Evolutionary conservation across 2,797 vertebrate genomes (phyloP), one percentile per base, ranked within the genome.

Genomic region (Yasuhikotakia modesta): DNA sequence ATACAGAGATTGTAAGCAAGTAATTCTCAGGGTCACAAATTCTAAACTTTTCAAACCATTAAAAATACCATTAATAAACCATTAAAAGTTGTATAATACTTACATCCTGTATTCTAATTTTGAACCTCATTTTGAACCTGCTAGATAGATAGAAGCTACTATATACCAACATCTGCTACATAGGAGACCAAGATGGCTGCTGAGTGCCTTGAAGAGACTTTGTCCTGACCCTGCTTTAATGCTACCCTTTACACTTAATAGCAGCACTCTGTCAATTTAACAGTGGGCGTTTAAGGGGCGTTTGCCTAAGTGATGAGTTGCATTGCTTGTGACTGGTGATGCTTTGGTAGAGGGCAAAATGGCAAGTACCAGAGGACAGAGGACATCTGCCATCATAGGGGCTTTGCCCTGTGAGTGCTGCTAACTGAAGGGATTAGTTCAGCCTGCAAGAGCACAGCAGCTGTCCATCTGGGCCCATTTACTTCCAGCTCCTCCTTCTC

Each of bases 381-480:
- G 67, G 63, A 78, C 76, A 70, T 80, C 79, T 85, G 84, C 64
- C 73, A 68, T 70, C 58, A 69, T 72, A 82, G 70, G 68, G 73
- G 63, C 46, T 76, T 52, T 75, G 63, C 65, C 79, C 67, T 83
- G 50, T 74, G 69, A 70, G 27, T 64, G 19, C 35, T 52, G 53
- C 70, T 78, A 82, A 73, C 73, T 27, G 13, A 67, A 84, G 46
- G 77, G 81, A 88, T 87, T 85, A 86, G 85, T 86, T 72, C 87
- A 83, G 79, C 70, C 27, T 10, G 70, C 74, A 73, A 77, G 27
- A 14, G 82, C 39, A 83, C 76, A 87, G 80, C 83, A 87, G 83
- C 86, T 68, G 82, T 82, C 88, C 86, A 86, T 90, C 86, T 90
- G 87, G 82, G 74, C 82, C 48, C n/a, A 43, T 79, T 78, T 61